Conservation (phyloP, 2,888 invertebrate species). For the Euzophera pinguis region DNA sequence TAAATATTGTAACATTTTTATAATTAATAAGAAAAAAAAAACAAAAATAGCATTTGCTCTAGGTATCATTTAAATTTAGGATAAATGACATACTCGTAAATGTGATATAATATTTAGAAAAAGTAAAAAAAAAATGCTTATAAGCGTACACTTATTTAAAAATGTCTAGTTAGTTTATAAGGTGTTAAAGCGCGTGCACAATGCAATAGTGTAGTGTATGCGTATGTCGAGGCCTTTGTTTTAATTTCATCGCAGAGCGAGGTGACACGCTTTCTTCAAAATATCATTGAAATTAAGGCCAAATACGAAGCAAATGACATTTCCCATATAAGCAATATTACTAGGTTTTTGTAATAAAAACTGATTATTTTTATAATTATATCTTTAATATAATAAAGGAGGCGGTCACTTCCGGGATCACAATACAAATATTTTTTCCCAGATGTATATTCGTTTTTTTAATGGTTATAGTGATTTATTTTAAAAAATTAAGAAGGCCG, state of each 20-base stretch:
- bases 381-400: too few species aligned
- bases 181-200: constrained; percentile 27
- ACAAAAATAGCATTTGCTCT: constrained; percentile 53
- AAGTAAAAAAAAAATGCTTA: constrained; percentile 59
- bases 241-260: not conserved
- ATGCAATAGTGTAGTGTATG: not conserved
- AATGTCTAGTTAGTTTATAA: constrained; percentile 43
- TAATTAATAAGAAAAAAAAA: constrained; percentile 37
- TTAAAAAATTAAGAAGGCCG: too few species aligned
- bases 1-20: constrained; percentile 47
- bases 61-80: constrained; percentile 50
- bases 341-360: too few species aligned
- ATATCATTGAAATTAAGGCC: not conserved
- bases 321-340: too few species aligned
- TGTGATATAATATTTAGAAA: constrained; percentile 69
- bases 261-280: constrained; percentile 4
- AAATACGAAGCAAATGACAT: too few species aligned
- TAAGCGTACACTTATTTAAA: constrained; percentile 54
- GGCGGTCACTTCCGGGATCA: too few species aligned
- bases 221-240: not conserved
- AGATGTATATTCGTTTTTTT: too few species aligned
- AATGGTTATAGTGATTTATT: too few species aligned
- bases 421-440: too few species aligned
- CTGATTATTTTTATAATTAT: too few species aligned
- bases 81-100: constrained; percentile 67